Evolutionary conservation across 2,797 vertebrate genomes (phyloP).

Genomic region (Micropoecilia bifurca): DNA sequence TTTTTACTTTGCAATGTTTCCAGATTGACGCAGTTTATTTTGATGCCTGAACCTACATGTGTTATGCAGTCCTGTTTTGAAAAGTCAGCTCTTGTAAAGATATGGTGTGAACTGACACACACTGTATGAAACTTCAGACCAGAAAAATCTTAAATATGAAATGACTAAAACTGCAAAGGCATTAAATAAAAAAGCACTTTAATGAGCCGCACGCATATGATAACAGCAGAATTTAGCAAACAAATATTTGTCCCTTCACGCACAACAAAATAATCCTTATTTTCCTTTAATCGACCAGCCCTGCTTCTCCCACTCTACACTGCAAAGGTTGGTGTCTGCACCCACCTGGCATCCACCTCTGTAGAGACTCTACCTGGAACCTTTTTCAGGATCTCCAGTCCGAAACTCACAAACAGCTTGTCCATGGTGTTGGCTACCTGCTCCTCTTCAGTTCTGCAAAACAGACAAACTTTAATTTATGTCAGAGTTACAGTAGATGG

Average conservation of each 20-base stretch:
- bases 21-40: neutral
- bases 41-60: neutral
- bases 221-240: neutral
- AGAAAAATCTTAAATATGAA: neutral
- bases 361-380: constrained; percentile 97
- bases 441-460: constrained; percentile 86
- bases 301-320: neutral
- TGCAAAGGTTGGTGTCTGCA: neutral
- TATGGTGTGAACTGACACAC: neutral
- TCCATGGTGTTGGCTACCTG: constrained; percentile 92
- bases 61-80: neutral
- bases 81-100: neutral
- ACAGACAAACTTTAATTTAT: neutral
- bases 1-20: neutral
- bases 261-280: neutral
- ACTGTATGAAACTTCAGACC: neutral
- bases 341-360: constrained; percentile 95
- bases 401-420: constrained; percentile 95
- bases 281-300: neutral
- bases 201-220: neutral
- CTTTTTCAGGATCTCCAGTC: constrained; percentile 94
- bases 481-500: neutral
- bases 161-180: neutral
- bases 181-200: neutral
- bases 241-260: neutral